Evolutionary conservation across 2,888 invertebrate species (phyloP).

Genomic region (Caradrina kadenii): DNA sequence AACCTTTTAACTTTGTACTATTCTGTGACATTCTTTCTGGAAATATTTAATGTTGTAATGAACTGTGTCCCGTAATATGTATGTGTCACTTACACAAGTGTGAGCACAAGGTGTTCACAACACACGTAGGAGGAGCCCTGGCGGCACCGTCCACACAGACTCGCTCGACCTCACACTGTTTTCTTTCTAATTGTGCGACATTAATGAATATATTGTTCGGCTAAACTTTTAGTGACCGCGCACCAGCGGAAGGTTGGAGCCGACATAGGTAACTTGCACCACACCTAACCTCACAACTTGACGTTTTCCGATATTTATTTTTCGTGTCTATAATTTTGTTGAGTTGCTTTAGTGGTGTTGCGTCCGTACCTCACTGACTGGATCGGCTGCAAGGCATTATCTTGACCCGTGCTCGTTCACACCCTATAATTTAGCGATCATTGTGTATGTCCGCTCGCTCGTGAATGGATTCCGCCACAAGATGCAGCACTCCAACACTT

Average conservation of each 20-base stretch:
- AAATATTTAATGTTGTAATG: conserved; percentile 71
- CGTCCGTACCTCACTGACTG: conserved; percentile 90
- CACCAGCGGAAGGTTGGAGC: conserved; percentile 93
- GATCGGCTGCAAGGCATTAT: conserved; percentile 89
- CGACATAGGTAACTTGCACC: conserved; percentile 93
- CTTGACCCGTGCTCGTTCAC: conserved; percentile 89
- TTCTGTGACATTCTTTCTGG: conserved; percentile 91
- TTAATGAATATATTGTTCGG: conserved; percentile 89
- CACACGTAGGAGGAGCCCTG: conserved; percentile 74
- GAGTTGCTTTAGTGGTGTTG: conserved; percentile 91
- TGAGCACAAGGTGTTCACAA: conserved; percentile 74
- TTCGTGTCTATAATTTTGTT: conserved; percentile 89
- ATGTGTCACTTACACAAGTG: conserved; percentile 78
- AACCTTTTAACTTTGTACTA: conserved; percentile 67
- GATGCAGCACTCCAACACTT: conserved; percentile 87
- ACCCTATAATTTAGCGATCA: conserved; percentile 87
- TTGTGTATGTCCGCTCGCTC: conserved; percentile 90
- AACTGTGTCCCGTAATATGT: conserved; percentile 75
- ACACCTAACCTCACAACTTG: conserved; percentile 90
- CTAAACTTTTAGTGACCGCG: conserved; percentile 92
- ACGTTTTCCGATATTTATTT: conserved; percentile 89
- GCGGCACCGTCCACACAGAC: conserved; percentile 79
- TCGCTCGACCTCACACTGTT: conserved; percentile 80
- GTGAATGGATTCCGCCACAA: conserved; percentile 85
- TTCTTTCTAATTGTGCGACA: conserved; percentile 83